These are phyloP conservation scores for Linurgus olivaceus DNA, from an alignment of 2,797 vertebrate species.

Conservation along the genomic window DNA sequence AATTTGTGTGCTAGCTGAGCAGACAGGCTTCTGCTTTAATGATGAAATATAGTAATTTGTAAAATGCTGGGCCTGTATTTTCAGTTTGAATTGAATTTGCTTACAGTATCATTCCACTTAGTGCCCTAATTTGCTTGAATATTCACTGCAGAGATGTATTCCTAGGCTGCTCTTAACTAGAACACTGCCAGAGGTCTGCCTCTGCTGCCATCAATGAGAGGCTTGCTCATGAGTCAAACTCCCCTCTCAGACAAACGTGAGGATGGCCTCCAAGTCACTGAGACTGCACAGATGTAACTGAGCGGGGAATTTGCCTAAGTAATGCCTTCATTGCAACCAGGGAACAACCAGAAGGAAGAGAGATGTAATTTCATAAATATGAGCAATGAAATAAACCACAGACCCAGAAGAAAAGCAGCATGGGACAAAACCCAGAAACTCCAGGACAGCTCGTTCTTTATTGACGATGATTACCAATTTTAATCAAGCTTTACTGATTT, in stretches of 20 bases:
- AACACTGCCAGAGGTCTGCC: conserved; percentile 52
- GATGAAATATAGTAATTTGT: neutral
- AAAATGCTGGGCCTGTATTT: neutral
- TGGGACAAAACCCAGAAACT: neutral
- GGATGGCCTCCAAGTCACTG: conserved; percentile 18
- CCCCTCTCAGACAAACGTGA: neutral
- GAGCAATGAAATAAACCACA: neutral
- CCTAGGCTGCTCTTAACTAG: conserved; percentile 28
- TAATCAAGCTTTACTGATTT: neutral
- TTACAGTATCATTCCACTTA: conserved; percentile 1
- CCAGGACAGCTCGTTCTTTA: neutral
- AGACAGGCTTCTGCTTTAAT: neutral
- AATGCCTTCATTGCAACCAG: neutral
- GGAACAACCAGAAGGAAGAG: conserved; percentile 10
- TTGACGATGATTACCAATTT: neutral
- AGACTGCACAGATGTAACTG: neutral
- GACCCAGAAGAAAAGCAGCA: neutral
- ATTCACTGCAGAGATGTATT: conserved; percentile 22
- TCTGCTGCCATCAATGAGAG: neutral
- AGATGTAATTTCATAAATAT: neutral
- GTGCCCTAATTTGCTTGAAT: conserved; percentile 38
- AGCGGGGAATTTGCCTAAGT: neutral
- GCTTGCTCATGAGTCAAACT: neutral
- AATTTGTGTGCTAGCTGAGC: neutral
- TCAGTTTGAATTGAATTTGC: conserved; percentile 10